These are phyloP conservation scores for Prionace glauca DNA, from an alignment of 2,797 vertebrate species.

Conservation along the genomic window DNA sequence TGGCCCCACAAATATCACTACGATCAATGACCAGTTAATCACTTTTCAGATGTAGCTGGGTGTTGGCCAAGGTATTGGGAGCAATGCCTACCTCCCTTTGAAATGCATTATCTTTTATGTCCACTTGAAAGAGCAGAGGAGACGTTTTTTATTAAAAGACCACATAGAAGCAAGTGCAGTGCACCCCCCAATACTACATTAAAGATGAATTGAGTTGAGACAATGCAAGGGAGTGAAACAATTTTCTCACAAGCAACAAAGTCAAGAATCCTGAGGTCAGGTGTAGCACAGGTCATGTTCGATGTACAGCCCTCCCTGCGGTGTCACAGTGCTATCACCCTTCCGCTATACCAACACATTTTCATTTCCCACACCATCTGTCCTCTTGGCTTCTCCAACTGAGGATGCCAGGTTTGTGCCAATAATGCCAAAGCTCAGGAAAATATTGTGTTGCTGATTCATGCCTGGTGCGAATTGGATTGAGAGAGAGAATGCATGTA, in stretches of 20 bases:
- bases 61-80: not conserved
- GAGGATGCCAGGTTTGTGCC: not conserved
- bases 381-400: not conserved
- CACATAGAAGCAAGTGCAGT: not conserved
- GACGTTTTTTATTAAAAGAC: not conserved
- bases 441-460: not conserved
- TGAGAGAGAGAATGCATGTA: not conserved
- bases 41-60: not conserved
- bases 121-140: not conserved
- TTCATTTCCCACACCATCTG: slow-evolving; percentile 27
- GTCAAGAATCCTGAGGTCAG: slow-evolving; percentile 21
- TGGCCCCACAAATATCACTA: not conserved
- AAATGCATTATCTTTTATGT: not conserved
- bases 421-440: slow-evolving; percentile 21
- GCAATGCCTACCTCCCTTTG: not conserved
- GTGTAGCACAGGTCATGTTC: not conserved
- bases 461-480: not conserved
- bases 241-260: not conserved
- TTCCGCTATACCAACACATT: not conserved
- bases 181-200: not conserved
- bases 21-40: not conserved
- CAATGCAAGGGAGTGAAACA: not conserved
- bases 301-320: not conserved
- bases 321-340: not conserved
- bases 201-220: not conserved